These are phyloP conservation scores for Urocitellus parryii DNA, from an alignment of 2,113 vertebrate species.

Conservation along the genomic window DNA sequence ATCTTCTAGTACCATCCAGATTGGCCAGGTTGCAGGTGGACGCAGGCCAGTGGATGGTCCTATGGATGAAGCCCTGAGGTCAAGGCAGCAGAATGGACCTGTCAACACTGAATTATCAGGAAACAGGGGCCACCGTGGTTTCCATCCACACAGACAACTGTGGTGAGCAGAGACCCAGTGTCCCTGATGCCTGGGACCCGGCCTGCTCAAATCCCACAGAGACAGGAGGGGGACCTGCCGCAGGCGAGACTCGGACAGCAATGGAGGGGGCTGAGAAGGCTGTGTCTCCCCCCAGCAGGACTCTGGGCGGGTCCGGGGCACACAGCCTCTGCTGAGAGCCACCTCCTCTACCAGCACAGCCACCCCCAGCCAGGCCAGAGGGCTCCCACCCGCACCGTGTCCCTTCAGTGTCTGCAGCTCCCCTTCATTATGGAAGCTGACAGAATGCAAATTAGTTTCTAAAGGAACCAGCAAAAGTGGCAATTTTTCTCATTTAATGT, in stretches of 20 bases:
- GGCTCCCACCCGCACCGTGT: constrained; percentile 83
- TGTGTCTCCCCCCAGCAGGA: accelerated
- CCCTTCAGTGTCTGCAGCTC: constrained; percentile 86
- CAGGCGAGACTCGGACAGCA: accelerated
- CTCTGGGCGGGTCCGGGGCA: too few relatives aligned
- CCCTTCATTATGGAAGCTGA: constrained; percentile 94
- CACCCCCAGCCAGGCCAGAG: not conserved
- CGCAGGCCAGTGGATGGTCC: not conserved
- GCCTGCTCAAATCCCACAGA: not conserved
- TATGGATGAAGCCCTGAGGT: accelerated
- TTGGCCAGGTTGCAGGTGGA: accelerated
- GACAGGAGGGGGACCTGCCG: accelerated
- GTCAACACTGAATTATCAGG: accelerated
- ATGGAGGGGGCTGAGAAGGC: accelerated
- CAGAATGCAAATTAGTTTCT: constrained; percentile 98
- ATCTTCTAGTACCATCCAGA: accelerated
- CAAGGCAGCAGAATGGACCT: accelerated
- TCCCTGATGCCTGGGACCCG: accelerated
- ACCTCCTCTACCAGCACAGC: accelerated
- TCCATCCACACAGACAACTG: accelerated
- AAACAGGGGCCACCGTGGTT: accelerated
- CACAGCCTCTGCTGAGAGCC: not conserved
- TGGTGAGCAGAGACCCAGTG: accelerated
- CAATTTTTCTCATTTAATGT: constrained; percentile 98
- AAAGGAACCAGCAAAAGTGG: constrained; percentile 94